Base-by-base conservation (phyloP, 2,888 invertebrate species). In the Phorcus lineatus region DNA sequence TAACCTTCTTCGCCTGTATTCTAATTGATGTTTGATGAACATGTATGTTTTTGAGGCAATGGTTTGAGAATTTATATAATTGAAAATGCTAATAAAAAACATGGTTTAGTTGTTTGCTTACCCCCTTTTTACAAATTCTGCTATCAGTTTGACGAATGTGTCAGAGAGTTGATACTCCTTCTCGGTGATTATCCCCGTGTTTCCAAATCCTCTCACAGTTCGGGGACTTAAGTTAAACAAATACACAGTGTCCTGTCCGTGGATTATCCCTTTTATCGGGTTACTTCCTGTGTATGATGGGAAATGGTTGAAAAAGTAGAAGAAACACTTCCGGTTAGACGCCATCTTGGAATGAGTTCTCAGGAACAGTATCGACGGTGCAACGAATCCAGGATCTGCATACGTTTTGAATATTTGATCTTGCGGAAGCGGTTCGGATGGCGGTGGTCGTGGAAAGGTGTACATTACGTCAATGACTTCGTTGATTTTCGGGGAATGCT, bases 221-320 rank as follows among this genome's bases (percentile, higher is more conserved):
- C 47, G 22, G n/a, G 31, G 53, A 52, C 17, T 19, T 19, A 66
- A 16, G 36, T 75, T 76, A 36, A 76, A 80, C 76, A 62, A 28
- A 53, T 76, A 80, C 28, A 62, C 28, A 19, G 62, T 24, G 67
- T 80, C 80, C 53, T 47, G 28, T 40, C 80, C 67, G 36, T 80
- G 80, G 53, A n/a, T 76, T 2, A 80, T 62, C 0, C 76, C 80
- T 31, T 55, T 24, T 3, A 31, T 16, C 31, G 52, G 54, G 36
- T 19, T 36, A 17, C n/a, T 19, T 28, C 57, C 40, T 57, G 24
- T 55, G 53, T 11, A 75, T 6, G 66, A 57, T n/a, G 79, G 79
- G 47, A 19, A 53, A 52, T 79, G 79, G 75, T 79, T 52, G 22
- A 79, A 79, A 16, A 74, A 52, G 75, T 79, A 79, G 47, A 79